These are phyloP conservation scores for Synergus itoensis DNA, from an alignment of 2,888 invertebrate genomes.

Conservation along the genomic window DNA sequence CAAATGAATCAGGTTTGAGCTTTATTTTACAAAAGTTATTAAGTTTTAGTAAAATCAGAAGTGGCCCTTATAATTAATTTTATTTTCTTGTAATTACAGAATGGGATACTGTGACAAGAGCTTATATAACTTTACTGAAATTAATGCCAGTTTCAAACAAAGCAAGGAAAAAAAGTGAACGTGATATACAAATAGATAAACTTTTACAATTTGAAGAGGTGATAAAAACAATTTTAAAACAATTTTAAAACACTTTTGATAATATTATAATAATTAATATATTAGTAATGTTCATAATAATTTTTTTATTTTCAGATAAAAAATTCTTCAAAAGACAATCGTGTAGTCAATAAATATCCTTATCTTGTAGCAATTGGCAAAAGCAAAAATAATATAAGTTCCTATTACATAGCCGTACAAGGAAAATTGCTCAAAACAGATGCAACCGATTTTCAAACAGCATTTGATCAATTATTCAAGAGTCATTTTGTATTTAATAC, in stretches of 20 bases:
- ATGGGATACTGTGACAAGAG: slow-evolving; percentile 48
- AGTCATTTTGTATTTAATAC: slow-evolving; percentile 49
- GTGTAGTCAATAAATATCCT: slow-evolving; percentile 35
- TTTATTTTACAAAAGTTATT: slow-evolving; percentile 27
- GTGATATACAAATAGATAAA: slow-evolving; percentile 41
- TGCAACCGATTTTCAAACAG: slow-evolving; percentile 39
- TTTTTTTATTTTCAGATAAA: slow-evolving; percentile 43
- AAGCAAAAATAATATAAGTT: slow-evolving; percentile 47
- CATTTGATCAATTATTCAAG: slow-evolving; percentile 54
- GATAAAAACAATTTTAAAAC: background rate
- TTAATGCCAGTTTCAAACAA: slow-evolving; percentile 50
- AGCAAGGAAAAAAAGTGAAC: slow-evolving; percentile 45
- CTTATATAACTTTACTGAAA: slow-evolving; percentile 45
- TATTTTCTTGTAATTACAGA: slow-evolving; percentile 43
- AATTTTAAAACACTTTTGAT: background rate
- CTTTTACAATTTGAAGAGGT: slow-evolving; percentile 49
- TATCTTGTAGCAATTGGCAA: slow-evolving; percentile 51
- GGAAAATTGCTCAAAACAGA: slow-evolving; percentile 48
- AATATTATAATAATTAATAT: background rate
- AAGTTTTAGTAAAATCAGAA: background rate
- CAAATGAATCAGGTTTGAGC: slow-evolving; percentile 16
- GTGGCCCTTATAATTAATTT: background rate
- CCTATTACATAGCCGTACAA: slow-evolving; percentile 44
- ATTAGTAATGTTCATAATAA: background rate
- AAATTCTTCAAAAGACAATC: slow-evolving; percentile 35